These are phyloP conservation scores for Paradisaea rubra DNA, from an alignment of 2,113 vertebrate species.

Conservation along the genomic window DNA sequence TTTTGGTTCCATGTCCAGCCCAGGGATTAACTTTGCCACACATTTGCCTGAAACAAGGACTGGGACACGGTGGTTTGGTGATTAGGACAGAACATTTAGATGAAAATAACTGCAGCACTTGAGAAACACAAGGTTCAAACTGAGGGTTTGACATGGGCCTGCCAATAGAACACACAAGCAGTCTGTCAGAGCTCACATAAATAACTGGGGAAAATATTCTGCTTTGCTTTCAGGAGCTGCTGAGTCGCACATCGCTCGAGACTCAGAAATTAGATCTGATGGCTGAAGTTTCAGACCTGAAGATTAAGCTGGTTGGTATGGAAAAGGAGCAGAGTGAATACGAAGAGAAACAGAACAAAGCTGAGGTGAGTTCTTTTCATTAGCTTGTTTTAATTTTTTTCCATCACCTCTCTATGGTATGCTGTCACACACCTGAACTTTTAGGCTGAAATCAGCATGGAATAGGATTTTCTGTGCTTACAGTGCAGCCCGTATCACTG, in stretches of 20 bases:
- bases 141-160: not conserved
- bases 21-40: not conserved
- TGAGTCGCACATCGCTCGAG: conserved; percentile 89
- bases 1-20: not conserved
- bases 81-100: not conserved
- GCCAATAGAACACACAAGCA: not conserved
- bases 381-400: not conserved
- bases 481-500: not conserved
- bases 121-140: not conserved
- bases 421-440: not conserved
- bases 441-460: not conserved
- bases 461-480: not conserved
- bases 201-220: not conserved
- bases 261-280: conserved; percentile 91
- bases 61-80: not conserved
- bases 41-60: not conserved
- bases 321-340: conserved; percentile 86
- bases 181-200: not conserved
- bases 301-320: conserved; percentile 90
- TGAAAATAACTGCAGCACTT: not conserved
- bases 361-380: conserved; percentile 79
- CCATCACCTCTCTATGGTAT: fast-evolving
- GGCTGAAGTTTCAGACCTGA: conserved; percentile 93
- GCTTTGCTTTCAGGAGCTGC: conserved; percentile 79
- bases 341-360: conserved; percentile 89